phyloP scores from a whole-genome alignment of 2,888 invertebrate genomes.

The Trichogramma evanescens region DNA sequence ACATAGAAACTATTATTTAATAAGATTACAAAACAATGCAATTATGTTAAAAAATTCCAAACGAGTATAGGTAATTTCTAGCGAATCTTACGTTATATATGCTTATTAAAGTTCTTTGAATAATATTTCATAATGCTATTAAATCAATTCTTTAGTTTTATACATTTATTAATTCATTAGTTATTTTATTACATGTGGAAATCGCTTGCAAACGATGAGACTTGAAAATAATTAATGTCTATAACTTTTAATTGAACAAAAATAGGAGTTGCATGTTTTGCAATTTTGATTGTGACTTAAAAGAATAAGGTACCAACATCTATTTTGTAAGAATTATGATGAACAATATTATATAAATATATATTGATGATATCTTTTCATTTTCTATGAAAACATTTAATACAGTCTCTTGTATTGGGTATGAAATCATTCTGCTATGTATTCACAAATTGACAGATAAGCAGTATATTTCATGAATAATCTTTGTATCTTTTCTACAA shows the following conservation, averaged over 20 bases:
- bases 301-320: constrained; percentile 11
- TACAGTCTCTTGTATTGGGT: background rate
- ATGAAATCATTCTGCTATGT: constrained; percentile 8
- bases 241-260: background rate
- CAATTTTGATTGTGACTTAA: constrained; percentile 15
- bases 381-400: constrained; percentile 7
- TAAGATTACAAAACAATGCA: constrained; percentile 1
- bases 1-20: constrained; percentile 6
- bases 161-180: too few species aligned
- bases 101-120: background rate
- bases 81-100: background rate
- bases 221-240: too few species aligned
- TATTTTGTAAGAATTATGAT: constrained; percentile 15
- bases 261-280: constrained; percentile 5
- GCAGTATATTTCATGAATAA: constrained; percentile 20
- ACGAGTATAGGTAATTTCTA: background rate
- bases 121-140: background rate
- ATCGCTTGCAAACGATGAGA: background rate
- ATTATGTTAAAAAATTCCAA: background rate
- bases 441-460: constrained; percentile 10
- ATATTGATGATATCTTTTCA: constrained; percentile 11
- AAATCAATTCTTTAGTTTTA: background rate
- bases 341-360: constrained; percentile 1
- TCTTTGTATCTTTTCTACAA: constrained; percentile 28
- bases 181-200: background rate